These are phyloP conservation scores for Eulemur coronatus DNA, from an alignment of 2,797 vertebrate genomes.

Conservation along the genomic window DNA sequence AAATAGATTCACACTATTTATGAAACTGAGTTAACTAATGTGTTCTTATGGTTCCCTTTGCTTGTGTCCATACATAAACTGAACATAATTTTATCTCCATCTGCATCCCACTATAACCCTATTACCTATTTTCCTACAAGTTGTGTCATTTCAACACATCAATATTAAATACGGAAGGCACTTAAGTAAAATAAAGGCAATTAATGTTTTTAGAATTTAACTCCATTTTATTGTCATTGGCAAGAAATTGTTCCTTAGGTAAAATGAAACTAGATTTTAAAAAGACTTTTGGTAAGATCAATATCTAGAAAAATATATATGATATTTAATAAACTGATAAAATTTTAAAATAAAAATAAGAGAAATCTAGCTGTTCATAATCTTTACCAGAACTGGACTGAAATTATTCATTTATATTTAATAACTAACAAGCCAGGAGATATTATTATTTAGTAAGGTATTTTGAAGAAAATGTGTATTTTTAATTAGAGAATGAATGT, in stretches of 20 bases:
- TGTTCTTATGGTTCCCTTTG: background rate
- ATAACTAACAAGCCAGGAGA: background rate
- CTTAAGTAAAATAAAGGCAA: background rate
- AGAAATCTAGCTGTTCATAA: background rate
- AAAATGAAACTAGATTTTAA: background rate
- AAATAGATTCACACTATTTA: background rate
- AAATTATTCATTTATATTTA: background rate
- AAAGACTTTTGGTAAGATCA: background rate
- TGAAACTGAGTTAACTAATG: background rate
- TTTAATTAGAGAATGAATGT: background rate
- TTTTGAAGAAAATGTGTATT: background rate
- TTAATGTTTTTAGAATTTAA: background rate
- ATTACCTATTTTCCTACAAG: background rate
- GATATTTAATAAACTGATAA: background rate
- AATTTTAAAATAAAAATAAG: constrained; percentile 1
- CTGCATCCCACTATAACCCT: background rate
- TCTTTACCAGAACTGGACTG: background rate
- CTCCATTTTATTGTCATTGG: background rate
- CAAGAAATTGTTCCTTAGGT: background rate
- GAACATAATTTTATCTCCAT: background rate
- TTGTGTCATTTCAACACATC: background rate
- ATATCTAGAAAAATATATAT: background rate
- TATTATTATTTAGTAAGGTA: background rate
- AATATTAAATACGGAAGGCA: background rate
- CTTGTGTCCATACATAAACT: background rate